Evolutionary conservation across 2,888 invertebrate genomes (phyloP).

Genomic region (Lasioglossum villosulum): DNA sequence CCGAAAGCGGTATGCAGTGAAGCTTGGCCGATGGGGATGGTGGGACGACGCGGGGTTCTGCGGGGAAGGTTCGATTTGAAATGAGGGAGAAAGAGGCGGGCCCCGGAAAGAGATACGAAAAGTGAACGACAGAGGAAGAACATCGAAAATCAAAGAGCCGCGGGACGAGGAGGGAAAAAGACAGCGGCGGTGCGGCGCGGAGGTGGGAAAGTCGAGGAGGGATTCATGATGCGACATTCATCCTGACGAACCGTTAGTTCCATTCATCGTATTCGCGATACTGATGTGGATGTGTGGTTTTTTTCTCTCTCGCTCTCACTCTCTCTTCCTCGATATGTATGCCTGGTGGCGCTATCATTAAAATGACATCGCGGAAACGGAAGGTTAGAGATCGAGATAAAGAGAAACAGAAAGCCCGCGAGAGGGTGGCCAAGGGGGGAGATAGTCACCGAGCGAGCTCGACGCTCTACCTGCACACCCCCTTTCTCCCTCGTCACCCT

Average conservation of each 20-base stretch:
- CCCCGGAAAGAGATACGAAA: conserved; percentile 19
- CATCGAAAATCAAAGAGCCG: conserved; percentile 15
- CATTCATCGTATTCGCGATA: conserved; percentile 76
- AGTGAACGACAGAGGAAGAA: conserved; percentile 22
- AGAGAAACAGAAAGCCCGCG: conserved; percentile 44
- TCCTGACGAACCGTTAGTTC: conserved; percentile 78
- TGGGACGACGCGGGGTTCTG: not conserved
- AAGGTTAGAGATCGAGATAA: conserved; percentile 44
- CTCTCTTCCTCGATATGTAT: conserved; percentile 63
- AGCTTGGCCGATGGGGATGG: conserved; percentile 45
- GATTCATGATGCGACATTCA: conserved; percentile 73
- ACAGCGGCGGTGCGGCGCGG: not conserved
- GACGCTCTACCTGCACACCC: not conserved
- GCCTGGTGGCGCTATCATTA: conserved; percentile 74
- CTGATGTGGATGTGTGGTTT: conserved; percentile 61
- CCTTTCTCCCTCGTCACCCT: conserved; percentile 15
- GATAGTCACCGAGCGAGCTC: conserved; percentile 45
- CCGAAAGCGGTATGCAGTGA: conserved; percentile 48
- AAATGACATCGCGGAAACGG: conserved; percentile 72
- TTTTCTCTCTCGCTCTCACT: not conserved
- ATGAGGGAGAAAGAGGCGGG: conserved; percentile 30
- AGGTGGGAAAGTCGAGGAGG: conserved; percentile 24
- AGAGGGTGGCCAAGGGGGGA: conserved; percentile 10
- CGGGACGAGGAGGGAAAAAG: conserved; percentile 13
- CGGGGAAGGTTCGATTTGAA: not conserved